Percentiles rank a stretch among this genome's conserved stretches.
Conservation (phyloP, 23 tunicate species). For the Phallusia fumigata region DNA sequence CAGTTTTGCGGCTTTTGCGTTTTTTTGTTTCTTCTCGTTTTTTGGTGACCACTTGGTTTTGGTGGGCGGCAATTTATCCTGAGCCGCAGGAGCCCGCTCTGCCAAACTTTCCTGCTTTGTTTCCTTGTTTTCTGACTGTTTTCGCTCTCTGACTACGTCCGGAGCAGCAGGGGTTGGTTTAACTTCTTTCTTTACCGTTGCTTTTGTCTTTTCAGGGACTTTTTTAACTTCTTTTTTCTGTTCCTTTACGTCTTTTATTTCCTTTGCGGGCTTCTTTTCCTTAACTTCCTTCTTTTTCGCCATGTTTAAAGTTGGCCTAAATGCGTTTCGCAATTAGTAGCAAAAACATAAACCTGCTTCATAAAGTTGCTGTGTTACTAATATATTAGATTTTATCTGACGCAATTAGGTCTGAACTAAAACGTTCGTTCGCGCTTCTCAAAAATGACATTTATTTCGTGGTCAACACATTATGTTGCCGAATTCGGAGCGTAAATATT, state of each 20-base stretch:
- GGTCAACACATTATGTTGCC: no score
- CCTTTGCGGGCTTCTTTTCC: neutral
- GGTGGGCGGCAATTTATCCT: neutral
- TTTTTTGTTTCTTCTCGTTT: neutral
- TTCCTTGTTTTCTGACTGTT: neutral
- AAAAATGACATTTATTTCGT: no score
- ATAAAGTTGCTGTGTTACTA: no score
- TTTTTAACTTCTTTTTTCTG: no score
- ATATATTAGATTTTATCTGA: no score
- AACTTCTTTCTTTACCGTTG: neutral
- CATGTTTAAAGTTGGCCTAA: neutral
- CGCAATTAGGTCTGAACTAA: no score
- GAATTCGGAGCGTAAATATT: no score
- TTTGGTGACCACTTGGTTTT: neutral
- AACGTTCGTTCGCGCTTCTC: no score
- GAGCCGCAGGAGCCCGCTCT: neutral
- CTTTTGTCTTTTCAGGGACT: neutral
- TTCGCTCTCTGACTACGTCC: neutral
- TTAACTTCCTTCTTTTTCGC: neutral
- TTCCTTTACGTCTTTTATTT: no score
- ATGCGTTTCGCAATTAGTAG: neutral
- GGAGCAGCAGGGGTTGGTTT: neutral
- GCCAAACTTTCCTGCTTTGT: no score
- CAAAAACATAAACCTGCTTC: no score
- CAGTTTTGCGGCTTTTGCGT: slow-evolving; percentile 4